These are phyloP conservation scores for Notechis scutatus DNA, from an alignment of 2,113 vertebrate genomes.

Conservation along the genomic window DNA sequence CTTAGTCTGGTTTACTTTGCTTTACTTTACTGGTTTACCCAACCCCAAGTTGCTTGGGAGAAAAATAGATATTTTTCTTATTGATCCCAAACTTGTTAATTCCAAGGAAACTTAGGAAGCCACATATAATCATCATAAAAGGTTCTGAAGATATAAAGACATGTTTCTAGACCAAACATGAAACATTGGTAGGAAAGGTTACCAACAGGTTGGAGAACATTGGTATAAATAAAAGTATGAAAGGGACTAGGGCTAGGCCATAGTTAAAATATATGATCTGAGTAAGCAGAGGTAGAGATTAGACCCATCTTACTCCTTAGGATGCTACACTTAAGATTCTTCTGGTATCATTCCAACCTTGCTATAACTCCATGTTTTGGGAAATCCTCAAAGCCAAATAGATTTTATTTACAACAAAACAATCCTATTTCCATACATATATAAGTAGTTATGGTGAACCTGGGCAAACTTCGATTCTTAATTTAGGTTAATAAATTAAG, in stretches of 20 bases:
- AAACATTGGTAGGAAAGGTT: background rate
- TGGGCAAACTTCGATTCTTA: background rate
- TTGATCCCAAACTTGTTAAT: background rate
- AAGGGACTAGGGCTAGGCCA: background rate
- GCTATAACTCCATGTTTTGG: background rate
- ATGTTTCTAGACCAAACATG: background rate
- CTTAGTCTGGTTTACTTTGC: background rate
- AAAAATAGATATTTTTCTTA: background rate
- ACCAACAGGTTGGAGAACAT: background rate
- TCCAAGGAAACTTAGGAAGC: background rate
- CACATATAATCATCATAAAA: background rate
- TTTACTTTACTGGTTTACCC: background rate
- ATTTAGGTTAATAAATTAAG: background rate
- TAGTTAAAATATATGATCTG: background rate
- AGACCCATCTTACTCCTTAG: background rate
- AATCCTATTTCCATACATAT: no score
- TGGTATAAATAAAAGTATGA: background rate
- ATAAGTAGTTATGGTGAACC: background rate
- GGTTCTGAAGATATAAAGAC: background rate
- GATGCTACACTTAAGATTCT: background rate
- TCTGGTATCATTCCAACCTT: background rate
- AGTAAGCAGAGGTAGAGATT: background rate
- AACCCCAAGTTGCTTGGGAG: background rate
- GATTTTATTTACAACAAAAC: background rate
- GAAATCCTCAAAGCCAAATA: background rate